These are phyloP conservation scores for Theristicus caerulescens DNA, from an alignment of 2,113 vertebrate species.

Conservation along the genomic window DNA sequence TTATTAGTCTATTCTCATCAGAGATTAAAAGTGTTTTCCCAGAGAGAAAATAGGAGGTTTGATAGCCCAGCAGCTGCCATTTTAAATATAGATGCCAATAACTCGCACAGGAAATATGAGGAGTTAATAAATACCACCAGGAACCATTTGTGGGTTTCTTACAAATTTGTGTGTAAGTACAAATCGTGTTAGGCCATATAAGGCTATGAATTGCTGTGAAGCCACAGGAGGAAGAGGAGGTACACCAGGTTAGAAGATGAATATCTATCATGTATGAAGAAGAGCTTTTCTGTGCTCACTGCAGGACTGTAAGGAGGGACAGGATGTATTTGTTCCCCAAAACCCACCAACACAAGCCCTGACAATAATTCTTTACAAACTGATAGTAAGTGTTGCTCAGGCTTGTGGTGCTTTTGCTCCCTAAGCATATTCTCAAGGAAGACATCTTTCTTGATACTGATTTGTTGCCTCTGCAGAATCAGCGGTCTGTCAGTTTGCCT, in stretches of 20 bases:
- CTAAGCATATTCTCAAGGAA: not conserved
- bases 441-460: not conserved
- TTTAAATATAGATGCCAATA: not conserved
- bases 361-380: not conserved
- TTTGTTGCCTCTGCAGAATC: not conserved
- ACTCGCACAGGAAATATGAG: not conserved
- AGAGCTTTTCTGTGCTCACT: not conserved
- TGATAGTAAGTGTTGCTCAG: not conserved
- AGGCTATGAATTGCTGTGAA: not conserved
- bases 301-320: not conserved
- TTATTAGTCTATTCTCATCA: not conserved
- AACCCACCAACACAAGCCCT: not conserved
- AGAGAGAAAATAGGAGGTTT: not conserved
- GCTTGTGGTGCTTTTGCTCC: not conserved
- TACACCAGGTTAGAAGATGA: not conserved
- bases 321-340: not conserved
- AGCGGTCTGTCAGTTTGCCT: not conserved
- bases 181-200: accelerated
- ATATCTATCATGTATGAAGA: accelerated
- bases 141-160: not conserved
- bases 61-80: not conserved
- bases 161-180: not conserved
- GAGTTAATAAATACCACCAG: not conserved
- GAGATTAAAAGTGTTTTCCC: not conserved
- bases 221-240: not conserved